phyloP scores from a whole-genome alignment of 2,888 invertebrate genomes.

The Phrixothrix hirtus region DNA sequence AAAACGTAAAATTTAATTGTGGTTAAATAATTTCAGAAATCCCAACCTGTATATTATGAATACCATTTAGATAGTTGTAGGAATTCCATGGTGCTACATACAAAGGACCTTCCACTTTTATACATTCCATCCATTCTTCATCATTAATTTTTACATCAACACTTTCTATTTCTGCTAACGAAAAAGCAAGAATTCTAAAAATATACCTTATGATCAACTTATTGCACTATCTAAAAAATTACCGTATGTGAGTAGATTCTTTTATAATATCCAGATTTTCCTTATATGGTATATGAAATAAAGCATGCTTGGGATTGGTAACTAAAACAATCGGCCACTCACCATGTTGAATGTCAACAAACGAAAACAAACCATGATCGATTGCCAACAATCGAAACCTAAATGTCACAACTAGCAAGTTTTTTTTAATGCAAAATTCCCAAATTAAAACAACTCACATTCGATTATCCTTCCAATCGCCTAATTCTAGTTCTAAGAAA shows the following conservation, averaged over 20 bases:
- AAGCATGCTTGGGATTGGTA: slow-evolving; percentile 89
- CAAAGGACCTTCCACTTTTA: slow-evolving; percentile 66
- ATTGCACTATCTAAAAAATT: slow-evolving; percentile 22
- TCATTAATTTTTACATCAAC: slow-evolving; percentile 72
- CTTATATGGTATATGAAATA: slow-evolving; percentile 70
- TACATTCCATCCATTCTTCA: slow-evolving; percentile 66
- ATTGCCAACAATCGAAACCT: slow-evolving; percentile 82
- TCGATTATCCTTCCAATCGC: slow-evolving; percentile 91
- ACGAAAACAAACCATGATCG: slow-evolving; percentile 87
- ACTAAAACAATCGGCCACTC: slow-evolving; percentile 82
- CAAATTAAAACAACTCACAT: slow-evolving; percentile 70
- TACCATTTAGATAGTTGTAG: slow-evolving; percentile 63
- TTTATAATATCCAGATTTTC: slow-evolving; percentile 71
- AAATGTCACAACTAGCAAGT: slow-evolving; percentile 2
- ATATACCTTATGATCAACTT: slow-evolving; percentile 29
- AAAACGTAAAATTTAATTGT: slow-evolving; percentile 32
- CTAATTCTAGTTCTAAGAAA: slow-evolving; percentile 84
- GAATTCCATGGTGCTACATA: slow-evolving; percentile 77
- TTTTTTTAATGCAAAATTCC: too few relatives aligned
- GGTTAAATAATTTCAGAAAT: background rate
- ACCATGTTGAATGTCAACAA: slow-evolving; percentile 74
- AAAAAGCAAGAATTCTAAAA: slow-evolving; percentile 76
- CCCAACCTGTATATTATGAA: slow-evolving; percentile 68
- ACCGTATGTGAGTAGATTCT: slow-evolving; percentile 78
- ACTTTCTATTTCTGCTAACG: slow-evolving; percentile 64